Conservation (phyloP, 2,797 vertebrate species). For the Premnoplex brunnescens region DNA sequence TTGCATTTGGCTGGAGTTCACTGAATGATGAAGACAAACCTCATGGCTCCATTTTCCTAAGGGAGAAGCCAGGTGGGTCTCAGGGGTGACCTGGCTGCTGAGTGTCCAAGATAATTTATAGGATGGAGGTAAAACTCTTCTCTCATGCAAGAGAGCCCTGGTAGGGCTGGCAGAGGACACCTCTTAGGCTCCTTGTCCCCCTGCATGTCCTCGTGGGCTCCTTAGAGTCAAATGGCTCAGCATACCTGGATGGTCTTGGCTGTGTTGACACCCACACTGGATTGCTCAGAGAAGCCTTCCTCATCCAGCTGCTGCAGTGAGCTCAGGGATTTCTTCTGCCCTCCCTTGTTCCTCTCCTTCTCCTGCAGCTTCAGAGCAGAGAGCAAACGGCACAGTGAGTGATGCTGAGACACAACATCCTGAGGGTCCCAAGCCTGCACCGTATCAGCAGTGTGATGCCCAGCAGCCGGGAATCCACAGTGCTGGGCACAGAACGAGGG, state of each 20-base stretch:
- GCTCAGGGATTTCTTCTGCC: constrained; percentile 66
- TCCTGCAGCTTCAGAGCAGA: constrained; percentile 16
- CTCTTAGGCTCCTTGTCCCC: background rate
- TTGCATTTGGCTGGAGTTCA: background rate
- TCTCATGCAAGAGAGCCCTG: background rate
- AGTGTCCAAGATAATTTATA: background rate
- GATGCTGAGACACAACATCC: background rate
- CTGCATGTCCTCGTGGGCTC: accelerated
- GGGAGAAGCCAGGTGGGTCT: background rate
- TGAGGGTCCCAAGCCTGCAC: background rate
- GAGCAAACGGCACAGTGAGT: background rate
- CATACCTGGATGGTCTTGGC: constrained; percentile 38
- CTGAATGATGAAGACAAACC: background rate
- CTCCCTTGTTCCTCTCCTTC: constrained; percentile 48
- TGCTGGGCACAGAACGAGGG: background rate
- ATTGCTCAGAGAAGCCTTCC: background rate
- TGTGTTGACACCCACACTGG: background rate
- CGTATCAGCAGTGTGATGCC: background rate
- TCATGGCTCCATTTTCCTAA: background rate
- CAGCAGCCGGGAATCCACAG: background rate
- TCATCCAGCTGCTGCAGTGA: constrained; percentile 48
- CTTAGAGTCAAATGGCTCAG: accelerated
- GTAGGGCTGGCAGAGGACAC: background rate
- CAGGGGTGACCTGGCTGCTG: background rate
- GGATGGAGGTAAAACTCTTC: background rate